Conservation (phyloP, 2,113 vertebrate species). For the Vireo altiloquus region DNA sequence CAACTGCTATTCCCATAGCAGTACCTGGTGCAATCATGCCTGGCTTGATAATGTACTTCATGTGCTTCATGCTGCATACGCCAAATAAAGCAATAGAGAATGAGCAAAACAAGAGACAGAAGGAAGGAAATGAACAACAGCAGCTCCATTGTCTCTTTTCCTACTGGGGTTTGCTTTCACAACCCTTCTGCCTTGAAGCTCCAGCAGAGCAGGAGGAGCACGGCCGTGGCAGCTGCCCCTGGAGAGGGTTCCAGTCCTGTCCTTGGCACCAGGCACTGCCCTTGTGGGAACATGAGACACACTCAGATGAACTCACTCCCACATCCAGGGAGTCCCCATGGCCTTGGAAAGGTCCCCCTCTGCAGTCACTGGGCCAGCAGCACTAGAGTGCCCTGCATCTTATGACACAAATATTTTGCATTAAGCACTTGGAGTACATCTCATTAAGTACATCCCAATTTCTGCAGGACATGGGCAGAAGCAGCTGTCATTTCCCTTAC, state of each 20-base stretch:
- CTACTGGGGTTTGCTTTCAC: neutral
- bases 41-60: neutral
- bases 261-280: neutral
- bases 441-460: neutral
- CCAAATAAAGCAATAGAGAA: neutral
- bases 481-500: neutral
- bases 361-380: accelerated
- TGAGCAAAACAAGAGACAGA: neutral
- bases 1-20: neutral
- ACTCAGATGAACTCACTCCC: accelerated
- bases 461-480: neutral
- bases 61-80: neutral
- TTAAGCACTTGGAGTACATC: neutral
- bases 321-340: accelerated
- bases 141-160: neutral
- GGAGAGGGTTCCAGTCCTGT: neutral
- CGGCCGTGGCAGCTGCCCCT: accelerated
- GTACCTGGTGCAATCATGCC: neutral
- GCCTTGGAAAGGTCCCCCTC: accelerated
- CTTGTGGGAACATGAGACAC: accelerated
- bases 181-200: neutral
- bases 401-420: neutral
- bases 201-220: neutral
- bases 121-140: neutral
- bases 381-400: neutral